Conservation (phyloP, 1,140 invertebrate genomes). For the Leucophenga varia region DNA sequence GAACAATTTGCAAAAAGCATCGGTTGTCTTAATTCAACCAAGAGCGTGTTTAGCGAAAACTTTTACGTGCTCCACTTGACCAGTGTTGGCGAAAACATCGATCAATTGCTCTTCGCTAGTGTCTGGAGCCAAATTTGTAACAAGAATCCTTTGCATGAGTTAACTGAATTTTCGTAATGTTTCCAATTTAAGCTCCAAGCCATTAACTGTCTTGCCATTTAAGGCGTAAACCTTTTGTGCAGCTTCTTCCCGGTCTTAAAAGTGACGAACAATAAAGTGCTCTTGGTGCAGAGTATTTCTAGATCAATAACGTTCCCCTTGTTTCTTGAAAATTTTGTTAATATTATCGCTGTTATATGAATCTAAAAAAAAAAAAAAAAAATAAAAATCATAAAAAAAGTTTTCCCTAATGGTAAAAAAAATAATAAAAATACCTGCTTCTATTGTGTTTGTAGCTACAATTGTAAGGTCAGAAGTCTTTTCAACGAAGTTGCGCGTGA, state of each 20-base stretch:
- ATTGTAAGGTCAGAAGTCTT: slow-evolving; percentile 21
- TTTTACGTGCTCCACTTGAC: slow-evolving; percentile 25
- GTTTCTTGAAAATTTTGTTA: slow-evolving; percentile 35
- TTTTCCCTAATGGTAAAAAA: too few relatives aligned
- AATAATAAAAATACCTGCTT: too few relatives aligned
- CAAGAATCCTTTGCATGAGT: slow-evolving; percentile 13
- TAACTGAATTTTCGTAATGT: slow-evolving; percentile 8
- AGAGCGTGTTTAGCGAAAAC: slow-evolving; percentile 12
- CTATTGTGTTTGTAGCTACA: slow-evolving; percentile 18
- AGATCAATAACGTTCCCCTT: slow-evolving; percentile 22
- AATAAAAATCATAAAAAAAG: too few relatives aligned
- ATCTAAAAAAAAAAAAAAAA: too few relatives aligned
- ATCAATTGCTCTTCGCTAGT: slow-evolving; percentile 18
- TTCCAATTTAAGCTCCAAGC: slow-evolving; percentile 26
- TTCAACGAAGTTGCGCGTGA: background rate
- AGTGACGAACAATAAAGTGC: slow-evolving; percentile 29
- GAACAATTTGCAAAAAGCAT: slow-evolving; percentile 43
- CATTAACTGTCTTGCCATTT: slow-evolving; percentile 26
- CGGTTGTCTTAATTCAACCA: slow-evolving; percentile 26
- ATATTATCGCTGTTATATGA: slow-evolving; percentile 15
- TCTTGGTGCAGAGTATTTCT: slow-evolving; percentile 27
- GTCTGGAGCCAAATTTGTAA: slow-evolving; percentile 27
- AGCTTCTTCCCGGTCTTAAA: slow-evolving; percentile 20
- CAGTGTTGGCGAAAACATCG: slow-evolving; percentile 19
- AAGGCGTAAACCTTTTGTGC: slow-evolving; percentile 28